These are phyloP conservation scores for Conistra vaccinii DNA, from an alignment of 2,888 invertebrate species.

Conservation along the genomic window DNA sequence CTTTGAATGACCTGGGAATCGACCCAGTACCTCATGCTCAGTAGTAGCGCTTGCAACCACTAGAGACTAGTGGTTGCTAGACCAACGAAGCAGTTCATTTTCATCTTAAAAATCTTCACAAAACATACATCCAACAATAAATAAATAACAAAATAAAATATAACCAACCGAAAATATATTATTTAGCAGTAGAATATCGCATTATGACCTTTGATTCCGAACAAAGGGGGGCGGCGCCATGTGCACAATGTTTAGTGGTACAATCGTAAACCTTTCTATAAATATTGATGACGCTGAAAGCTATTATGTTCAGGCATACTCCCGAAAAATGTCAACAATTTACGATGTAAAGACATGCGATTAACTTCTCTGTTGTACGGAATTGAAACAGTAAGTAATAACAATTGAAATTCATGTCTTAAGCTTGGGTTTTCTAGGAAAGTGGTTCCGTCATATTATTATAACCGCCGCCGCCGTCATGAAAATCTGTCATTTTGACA, in stretches of 20 bases:
- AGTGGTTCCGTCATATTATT: neutral
- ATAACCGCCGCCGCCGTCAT: too few species aligned
- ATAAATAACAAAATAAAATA: constrained; percentile 48
- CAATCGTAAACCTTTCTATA: constrained; percentile 86
- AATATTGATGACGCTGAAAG: constrained; percentile 88
- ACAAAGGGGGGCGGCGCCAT: constrained; percentile 75
- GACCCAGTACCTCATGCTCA: too few species aligned
- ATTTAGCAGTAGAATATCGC: constrained; percentile 61
- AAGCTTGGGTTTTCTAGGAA: neutral
- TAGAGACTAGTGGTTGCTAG: too few species aligned
- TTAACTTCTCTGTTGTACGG: constrained; percentile 78
- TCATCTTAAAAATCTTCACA: neutral
- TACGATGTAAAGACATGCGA: constrained; percentile 86
- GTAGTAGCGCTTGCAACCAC: too few species aligned
- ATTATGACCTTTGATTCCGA: constrained; percentile 73
- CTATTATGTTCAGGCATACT: constrained; percentile 86
- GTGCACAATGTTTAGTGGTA: constrained; percentile 80
- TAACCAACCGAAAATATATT: constrained; percentile 53
- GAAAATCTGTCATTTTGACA: neutral
- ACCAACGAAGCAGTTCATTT: too few species aligned
- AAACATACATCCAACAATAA: constrained; percentile 41
- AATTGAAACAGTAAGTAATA: constrained; percentile 62
- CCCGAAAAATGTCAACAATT: constrained; percentile 86
- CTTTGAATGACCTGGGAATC: too few species aligned
- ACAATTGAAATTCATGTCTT: constrained; percentile 28